These are phyloP conservation scores for Sphyrna mokarran DNA, from an alignment of 2,113 vertebrate genomes.

Conservation along the genomic window DNA sequence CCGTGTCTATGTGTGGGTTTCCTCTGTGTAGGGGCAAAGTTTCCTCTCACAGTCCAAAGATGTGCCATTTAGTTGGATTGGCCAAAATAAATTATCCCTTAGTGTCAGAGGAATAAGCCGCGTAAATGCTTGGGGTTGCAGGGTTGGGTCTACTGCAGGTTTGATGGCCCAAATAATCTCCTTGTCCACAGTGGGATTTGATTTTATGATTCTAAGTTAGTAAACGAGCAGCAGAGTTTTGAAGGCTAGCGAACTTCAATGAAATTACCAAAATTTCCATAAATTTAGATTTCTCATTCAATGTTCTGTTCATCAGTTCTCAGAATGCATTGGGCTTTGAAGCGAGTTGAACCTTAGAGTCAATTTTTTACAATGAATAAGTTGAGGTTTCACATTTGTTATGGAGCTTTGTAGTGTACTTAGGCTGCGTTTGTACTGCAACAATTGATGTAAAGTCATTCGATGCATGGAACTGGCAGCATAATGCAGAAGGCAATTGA, in stretches of 20 bases:
- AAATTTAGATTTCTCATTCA: neutral
- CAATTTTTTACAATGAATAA: neutral
- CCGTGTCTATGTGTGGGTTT: too few relatives aligned
- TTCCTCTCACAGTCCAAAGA: too few relatives aligned
- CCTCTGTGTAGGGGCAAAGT: too few relatives aligned
- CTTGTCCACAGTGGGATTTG: too few relatives aligned
- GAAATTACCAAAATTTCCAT: neutral
- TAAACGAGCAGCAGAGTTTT: neutral
- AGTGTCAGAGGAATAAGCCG: too few relatives aligned
- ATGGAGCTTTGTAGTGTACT: neutral
- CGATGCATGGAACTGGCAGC: neutral
- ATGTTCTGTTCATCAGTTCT: neutral
- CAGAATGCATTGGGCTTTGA: neutral
- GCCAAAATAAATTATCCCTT: too few relatives aligned
- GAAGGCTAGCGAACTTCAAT: neutral
- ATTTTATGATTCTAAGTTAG: neutral
- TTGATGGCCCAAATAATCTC: too few relatives aligned
- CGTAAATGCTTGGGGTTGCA: too few relatives aligned
- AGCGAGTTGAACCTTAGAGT: neutral
- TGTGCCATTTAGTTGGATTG: too few relatives aligned
- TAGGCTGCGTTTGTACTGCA: neutral
- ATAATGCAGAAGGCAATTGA: neutral
- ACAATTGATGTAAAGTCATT: neutral
- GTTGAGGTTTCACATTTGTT: neutral
- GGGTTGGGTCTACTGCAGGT: too few relatives aligned